Evolutionary conservation across 2,888 invertebrate genomes (phyloP).

Genomic region (Cepaea hortensis): DNA sequence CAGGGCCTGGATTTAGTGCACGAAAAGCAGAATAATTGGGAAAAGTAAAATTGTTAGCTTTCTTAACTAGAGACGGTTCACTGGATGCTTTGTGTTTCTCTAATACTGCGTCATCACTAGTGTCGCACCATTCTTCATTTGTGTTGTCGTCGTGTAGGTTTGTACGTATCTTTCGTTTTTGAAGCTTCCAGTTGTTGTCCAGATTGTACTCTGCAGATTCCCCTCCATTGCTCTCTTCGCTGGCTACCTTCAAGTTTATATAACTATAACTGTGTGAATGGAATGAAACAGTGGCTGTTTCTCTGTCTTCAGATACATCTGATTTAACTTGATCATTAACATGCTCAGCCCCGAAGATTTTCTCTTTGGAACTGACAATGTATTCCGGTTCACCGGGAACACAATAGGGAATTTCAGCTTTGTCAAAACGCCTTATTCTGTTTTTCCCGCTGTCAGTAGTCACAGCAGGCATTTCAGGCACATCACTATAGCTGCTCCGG

Average conservation of each 20-base stretch:
- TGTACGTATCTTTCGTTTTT: not conserved
- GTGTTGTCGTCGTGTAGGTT: not conserved
- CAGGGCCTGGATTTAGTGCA: constrained; percentile 56
- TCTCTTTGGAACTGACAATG: not conserved
- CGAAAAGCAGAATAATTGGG: constrained; percentile 48
- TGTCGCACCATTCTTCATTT: not conserved
- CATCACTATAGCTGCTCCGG: not conserved
- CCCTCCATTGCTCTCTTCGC: not conserved
- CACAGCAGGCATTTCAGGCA: not conserved
- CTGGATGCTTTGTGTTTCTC: not conserved
- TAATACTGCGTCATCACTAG: not conserved
- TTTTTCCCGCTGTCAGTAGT: not conserved
- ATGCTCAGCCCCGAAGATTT: not conserved
- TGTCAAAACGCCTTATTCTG: constrained; percentile 8
- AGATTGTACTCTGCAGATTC: constrained; percentile 17
- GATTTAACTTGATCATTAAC: not conserved
- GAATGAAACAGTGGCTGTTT: too few relatives aligned
- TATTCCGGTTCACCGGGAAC: constrained; percentile 46
- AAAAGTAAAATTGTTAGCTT: constrained; percentile 38
- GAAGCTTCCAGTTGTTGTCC: constrained; percentile 43
- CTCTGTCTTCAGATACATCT: not conserved
- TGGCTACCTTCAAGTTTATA: too few relatives aligned
- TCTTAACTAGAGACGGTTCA: constrained; percentile 35
- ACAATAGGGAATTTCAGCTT: constrained; percentile 27
- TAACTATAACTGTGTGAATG: not conserved